Conservation (phyloP, 2,797 vertebrate genomes). For the Leucoraja ocellata region DNA sequence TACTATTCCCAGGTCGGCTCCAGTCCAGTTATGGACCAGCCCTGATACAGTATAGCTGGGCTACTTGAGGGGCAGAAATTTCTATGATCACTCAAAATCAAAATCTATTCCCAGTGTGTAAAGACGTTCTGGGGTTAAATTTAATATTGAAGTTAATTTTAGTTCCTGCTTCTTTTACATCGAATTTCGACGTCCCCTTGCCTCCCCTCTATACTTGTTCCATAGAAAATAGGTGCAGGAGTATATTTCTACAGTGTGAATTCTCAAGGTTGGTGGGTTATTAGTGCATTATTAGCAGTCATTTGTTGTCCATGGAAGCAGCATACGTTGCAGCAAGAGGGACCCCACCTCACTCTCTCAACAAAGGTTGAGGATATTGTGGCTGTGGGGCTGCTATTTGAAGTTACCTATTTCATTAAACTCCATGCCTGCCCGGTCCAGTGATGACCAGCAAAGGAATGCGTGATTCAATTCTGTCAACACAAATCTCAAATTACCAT, state of each 20-base stretch:
- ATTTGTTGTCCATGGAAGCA: not conserved
- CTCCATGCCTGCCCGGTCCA: not conserved
- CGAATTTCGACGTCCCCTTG: not conserved
- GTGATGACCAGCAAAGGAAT: not conserved
- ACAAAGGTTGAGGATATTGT: not conserved
- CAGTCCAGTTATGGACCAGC: too few relatives aligned
- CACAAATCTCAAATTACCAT: not conserved
- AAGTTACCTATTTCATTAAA: not conserved
- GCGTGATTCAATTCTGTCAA: not conserved
- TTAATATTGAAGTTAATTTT: not conserved
- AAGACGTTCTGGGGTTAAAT: not conserved
- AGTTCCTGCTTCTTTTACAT: not conserved
- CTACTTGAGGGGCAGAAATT: too few relatives aligned
- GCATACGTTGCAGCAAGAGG: not conserved
- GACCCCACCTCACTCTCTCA: not conserved
- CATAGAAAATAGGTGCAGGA: too few relatives aligned
- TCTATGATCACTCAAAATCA: not conserved
- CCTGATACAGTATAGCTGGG: too few relatives aligned
- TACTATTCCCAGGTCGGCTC: too few relatives aligned
- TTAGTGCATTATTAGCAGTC: not conserved
- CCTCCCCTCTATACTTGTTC: too few relatives aligned
- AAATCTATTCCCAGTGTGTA: not conserved
- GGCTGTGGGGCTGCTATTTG: not conserved
- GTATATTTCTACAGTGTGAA: not conserved
- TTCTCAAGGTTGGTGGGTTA: not conserved